Evolutionary conservation across 2,113 vertebrate genomes (phyloP), one percentile per base, ranked within the genome.

Genomic region (Tyto alba): DNA sequence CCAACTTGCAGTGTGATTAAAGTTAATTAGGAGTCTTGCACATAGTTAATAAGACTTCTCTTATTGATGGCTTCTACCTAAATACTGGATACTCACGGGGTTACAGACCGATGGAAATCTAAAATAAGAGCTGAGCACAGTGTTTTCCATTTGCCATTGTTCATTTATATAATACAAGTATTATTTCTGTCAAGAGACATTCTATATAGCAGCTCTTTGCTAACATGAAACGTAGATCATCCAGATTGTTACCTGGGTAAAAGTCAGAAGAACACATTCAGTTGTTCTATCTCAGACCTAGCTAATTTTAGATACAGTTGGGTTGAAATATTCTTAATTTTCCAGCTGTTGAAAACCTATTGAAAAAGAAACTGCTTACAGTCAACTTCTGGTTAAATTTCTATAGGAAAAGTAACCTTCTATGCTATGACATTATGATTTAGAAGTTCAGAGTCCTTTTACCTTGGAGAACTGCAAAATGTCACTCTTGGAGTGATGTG

Each of bases 381-480:
- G 74, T 76, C 67, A 93, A 50, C 40, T 89, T 52, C 30, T 68
- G 41, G 73, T 38, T 95, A 92, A 89, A 85, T 88, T 97, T 72
- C 83, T 96, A n/a, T 66, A 67, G 30, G 26, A 52, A 89, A 32
- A 57, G 55, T 85, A 93, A 83, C 67, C 25, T 90, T 93, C 94
- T 86, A 85, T 97, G 22, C 67, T 96, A 57, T 89, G 93, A 60
- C 59, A 83, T 95, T 95, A 66, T 85, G 81, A 85, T 89, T 92
- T 91, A 93, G 73, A 95, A 96, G 45, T 76, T 89, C 40, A 92
- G 60, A 52, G 48, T 72, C 68, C 48, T 92, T 62, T 78, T 91
- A 75, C 85, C 62, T 96, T 83, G 68, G 59, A 82, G 75, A 93
- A 90, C 87, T 82, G 52, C 72, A 95, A 93, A 97, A 96, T 86